phyloP scores from a whole-genome alignment of 2,113 vertebrate species.

The Tauraco erythrolophus region DNA sequence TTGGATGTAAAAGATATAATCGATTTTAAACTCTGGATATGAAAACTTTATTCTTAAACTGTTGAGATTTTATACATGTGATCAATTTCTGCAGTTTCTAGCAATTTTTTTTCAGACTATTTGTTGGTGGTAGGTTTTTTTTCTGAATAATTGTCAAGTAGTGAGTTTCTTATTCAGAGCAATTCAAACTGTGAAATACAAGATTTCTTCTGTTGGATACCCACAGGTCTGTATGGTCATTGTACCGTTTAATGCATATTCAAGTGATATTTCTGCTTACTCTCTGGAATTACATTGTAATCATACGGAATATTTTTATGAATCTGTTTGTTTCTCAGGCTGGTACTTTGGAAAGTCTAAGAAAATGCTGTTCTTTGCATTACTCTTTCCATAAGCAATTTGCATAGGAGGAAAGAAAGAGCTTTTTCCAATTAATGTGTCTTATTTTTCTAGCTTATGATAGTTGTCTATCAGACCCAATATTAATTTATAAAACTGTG shows the following conservation, averaged over 20 bases:
- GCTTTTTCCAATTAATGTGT: neutral
- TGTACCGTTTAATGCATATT: neutral
- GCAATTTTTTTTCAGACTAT: neutral
- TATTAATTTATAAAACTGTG: neutral
- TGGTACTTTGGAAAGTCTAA: neutral
- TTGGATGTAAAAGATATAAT: neutral
- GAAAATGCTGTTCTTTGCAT: neutral
- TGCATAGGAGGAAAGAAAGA: neutral
- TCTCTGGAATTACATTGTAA: neutral
- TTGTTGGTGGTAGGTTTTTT: neutral
- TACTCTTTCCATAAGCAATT: neutral
- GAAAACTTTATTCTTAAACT: constrained; percentile 8
- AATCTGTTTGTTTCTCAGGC: neutral
- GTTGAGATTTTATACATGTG: neutral
- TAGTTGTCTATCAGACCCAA: neutral
- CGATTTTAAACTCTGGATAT: neutral
- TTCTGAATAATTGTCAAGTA: neutral
- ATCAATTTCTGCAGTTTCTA: neutral
- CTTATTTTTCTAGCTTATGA: neutral
- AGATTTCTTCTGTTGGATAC: neutral
- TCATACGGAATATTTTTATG: neutral
- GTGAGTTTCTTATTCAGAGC: neutral
- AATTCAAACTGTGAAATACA: neutral
- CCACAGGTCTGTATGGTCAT: neutral
- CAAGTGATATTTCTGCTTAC: neutral